phyloP scores from a whole-genome alignment of 2,888 invertebrate species.

The Odontocerum albicorne region DNA sequence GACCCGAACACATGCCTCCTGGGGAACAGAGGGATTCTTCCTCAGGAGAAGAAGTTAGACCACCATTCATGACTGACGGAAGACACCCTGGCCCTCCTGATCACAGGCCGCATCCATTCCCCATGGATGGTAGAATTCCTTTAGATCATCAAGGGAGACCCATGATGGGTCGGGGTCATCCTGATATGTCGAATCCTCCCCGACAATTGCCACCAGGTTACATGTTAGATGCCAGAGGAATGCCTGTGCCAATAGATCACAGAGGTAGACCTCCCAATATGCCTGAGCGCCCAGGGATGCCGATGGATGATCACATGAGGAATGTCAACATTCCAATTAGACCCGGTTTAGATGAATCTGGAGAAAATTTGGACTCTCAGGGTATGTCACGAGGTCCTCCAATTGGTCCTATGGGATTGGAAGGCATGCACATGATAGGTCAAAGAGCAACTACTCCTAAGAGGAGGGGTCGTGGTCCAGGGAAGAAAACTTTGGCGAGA shows the following conservation, averaged over 20 bases:
- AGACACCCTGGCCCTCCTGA: slow-evolving; percentile 1
- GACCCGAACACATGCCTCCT: slow-evolving; percentile 11
- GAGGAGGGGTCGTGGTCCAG: slow-evolving; percentile 48
- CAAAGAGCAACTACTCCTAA: slow-evolving; percentile 44
- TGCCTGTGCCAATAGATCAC: slow-evolving; percentile 17
- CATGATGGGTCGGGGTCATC: slow-evolving; percentile 3
- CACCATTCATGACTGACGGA: slow-evolving; percentile 1
- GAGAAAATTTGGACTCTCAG: too few species aligned
- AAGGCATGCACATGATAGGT: slow-evolving; percentile 4
- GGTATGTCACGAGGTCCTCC: slow-evolving; percentile 6
- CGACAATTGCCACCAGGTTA: slow-evolving; percentile 25
- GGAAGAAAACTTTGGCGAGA: slow-evolving; percentile 49
- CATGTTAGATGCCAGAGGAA: slow-evolving; percentile 14
- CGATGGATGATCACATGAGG: slow-evolving; percentile 5
- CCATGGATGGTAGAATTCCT: background rate
- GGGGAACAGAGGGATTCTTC: background rate
- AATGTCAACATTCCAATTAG: background rate
- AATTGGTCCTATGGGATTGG: too few species aligned
- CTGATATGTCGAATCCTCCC: slow-evolving; percentile 4
- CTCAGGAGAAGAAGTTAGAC: background rate
- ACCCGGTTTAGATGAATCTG: background rate
- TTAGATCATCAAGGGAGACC: background rate
- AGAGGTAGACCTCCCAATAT: slow-evolving; percentile 3
- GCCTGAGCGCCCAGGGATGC: too few species aligned
- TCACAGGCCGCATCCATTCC: background rate